These are phyloP conservation scores for Centropus unirufus DNA, from an alignment of 2,113 vertebrate species.

Conservation along the genomic window DNA sequence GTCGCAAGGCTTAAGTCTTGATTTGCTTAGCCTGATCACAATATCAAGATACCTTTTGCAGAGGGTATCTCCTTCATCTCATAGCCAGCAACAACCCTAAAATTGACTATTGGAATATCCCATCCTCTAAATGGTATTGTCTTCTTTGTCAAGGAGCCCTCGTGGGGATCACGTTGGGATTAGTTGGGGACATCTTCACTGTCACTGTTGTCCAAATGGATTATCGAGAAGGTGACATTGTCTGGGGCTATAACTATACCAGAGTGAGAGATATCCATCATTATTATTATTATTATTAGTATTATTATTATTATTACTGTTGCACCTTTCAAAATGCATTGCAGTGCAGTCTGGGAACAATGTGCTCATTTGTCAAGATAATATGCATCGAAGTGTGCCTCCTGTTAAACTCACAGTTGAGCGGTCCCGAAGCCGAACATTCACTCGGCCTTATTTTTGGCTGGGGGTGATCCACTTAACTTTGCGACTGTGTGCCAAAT, in stretches of 20 bases:
- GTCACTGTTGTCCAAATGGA: background rate
- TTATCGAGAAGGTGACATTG: background rate
- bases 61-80: background rate
- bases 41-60: background rate
- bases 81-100: background rate
- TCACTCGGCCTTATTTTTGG: background rate
- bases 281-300: background rate
- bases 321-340: background rate
- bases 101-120: background rate
- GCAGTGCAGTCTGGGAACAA: background rate
- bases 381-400: background rate
- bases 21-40: background rate
- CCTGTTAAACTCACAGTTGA: background rate
- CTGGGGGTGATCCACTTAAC: background rate
- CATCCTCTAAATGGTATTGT: background rate
- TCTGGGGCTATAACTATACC: background rate
- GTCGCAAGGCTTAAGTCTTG: background rate
- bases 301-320: no score
- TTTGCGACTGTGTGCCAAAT: background rate
- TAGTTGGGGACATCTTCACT: background rate
- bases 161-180: background rate
- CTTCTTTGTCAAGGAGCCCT: background rate
- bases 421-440: background rate
- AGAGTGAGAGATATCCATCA: background rate
- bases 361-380: background rate